Evolutionary conservation across 1,140 invertebrate genomes (phyloP).

Genomic region (Cydia amplana): DNA sequence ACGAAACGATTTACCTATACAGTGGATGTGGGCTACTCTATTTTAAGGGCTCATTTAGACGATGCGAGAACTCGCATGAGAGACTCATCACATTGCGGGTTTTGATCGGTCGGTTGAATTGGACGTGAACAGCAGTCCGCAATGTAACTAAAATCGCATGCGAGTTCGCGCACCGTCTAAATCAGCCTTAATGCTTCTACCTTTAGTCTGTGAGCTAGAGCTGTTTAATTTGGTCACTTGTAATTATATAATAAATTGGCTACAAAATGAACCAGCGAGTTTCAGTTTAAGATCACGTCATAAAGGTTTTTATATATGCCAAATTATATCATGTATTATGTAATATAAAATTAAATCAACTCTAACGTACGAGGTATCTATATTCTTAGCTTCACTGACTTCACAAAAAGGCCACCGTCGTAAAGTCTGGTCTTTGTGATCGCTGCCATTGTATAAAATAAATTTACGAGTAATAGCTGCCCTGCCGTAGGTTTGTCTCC

Average conservation of each 20-base stretch:
- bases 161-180: too few relatives aligned
- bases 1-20: neutral
- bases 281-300: too few relatives aligned
- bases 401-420: neutral
- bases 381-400: neutral
- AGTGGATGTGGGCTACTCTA: neutral
- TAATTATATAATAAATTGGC: too few relatives aligned
- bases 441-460: constrained; percentile 17
- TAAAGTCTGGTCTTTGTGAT: constrained; percentile 9
- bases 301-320: too few relatives aligned
- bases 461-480: constrained; percentile 13
- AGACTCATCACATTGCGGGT: too few relatives aligned
- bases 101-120: too few relatives aligned
- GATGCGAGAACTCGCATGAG: too few relatives aligned
- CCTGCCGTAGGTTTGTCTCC: neutral
- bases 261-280: too few relatives aligned
- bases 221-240: neutral
- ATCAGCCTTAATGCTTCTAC: neutral
- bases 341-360: neutral
- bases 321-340: neutral
- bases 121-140: too few relatives aligned
- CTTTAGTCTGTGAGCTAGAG: neutral
- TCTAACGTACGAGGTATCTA: neutral
- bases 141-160: too few relatives aligned
- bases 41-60: too few relatives aligned